phyloP scores from a whole-genome alignment of 1,140 invertebrate species.

The Caerostris extrusa region DNA sequence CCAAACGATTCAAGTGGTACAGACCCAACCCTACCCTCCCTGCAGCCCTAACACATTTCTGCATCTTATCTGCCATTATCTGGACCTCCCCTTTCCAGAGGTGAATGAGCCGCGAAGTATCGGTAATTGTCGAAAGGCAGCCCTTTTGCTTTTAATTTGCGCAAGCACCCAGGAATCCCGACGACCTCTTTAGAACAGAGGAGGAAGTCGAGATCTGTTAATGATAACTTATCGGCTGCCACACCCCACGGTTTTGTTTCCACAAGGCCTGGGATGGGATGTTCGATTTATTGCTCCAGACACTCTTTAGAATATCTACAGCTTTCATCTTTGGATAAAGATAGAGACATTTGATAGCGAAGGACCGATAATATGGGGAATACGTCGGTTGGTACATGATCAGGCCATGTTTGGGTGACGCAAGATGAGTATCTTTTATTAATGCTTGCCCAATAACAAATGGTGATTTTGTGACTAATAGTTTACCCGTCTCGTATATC shows the following conservation, averaged over 20 bases:
- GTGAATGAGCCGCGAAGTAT: not conserved
- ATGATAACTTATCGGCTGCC: conserved; percentile 3
- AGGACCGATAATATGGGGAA: not conserved
- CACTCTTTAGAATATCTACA: not conserved
- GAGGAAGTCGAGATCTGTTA: not conserved
- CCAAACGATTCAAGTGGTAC: not conserved
- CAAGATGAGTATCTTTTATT: not conserved
- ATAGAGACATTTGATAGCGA: conserved; percentile 10
- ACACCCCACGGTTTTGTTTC: conserved; percentile 20
- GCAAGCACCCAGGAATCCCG: not conserved
- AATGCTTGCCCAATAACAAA: not conserved
- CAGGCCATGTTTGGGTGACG: not conserved
- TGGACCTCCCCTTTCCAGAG: not conserved
- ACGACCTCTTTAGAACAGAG: not conserved
- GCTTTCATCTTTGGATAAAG: not conserved
- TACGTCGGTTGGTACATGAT: too few relatives aligned
- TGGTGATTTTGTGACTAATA: not conserved
- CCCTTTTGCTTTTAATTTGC: conserved; percentile 32
- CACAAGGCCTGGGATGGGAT: not conserved
- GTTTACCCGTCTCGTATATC: too few relatives aligned
- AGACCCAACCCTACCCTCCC: not conserved
- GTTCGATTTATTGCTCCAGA: conserved; percentile 25
- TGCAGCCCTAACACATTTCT: conserved; percentile 10
- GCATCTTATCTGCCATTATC: not conserved
- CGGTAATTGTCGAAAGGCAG: conserved; percentile 1